phyloP scores from a whole-genome alignment of 2,797 vertebrate genomes.

The Ptychadena robeensis region DNA sequence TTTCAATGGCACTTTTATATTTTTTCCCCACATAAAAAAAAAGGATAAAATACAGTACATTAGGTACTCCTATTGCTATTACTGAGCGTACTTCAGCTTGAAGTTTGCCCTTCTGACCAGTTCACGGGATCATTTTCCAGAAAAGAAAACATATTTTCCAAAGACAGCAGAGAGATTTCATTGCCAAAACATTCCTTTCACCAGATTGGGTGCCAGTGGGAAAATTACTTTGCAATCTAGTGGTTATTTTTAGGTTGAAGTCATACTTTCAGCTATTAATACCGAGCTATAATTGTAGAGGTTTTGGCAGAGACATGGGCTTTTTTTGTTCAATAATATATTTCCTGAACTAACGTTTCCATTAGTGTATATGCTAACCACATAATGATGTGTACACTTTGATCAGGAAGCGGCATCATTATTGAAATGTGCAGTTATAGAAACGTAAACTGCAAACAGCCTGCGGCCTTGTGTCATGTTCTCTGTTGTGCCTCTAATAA shows the following conservation, averaged over 20 bases:
- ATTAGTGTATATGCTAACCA: slow-evolving; percentile 19
- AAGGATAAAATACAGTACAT: not conserved
- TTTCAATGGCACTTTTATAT: too few relatives aligned
- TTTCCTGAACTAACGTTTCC: slow-evolving; percentile 1
- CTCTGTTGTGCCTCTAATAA: not conserved
- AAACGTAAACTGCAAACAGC: slow-evolving; percentile 4
- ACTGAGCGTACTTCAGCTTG: not conserved
- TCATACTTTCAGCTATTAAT: slow-evolving; percentile 47
- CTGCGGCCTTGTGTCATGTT: not conserved
- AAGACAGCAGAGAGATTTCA: not conserved
- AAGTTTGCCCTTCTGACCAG: slow-evolving; percentile 3
- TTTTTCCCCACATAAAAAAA: too few relatives aligned
- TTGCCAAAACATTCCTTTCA: slow-evolving; percentile 11
- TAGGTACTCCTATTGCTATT: not conserved
- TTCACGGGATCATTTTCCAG: slow-evolving; percentile 34
- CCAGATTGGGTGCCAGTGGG: slow-evolving; percentile 49
- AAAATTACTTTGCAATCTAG: slow-evolving; percentile 33
- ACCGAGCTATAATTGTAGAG: slow-evolving; percentile 22
- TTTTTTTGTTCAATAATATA: slow-evolving; percentile 25
- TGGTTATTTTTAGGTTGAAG: slow-evolving; percentile 39
- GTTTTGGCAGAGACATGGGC: slow-evolving; percentile 3
- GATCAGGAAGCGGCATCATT: slow-evolving; percentile 15
- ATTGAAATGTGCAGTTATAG: not conserved
- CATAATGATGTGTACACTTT: not conserved
- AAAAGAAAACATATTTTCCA: slow-evolving; percentile 16